Evolutionary conservation across 2,113 vertebrate genomes (phyloP).

Genomic region (Neolamprologus modestus): DNA sequence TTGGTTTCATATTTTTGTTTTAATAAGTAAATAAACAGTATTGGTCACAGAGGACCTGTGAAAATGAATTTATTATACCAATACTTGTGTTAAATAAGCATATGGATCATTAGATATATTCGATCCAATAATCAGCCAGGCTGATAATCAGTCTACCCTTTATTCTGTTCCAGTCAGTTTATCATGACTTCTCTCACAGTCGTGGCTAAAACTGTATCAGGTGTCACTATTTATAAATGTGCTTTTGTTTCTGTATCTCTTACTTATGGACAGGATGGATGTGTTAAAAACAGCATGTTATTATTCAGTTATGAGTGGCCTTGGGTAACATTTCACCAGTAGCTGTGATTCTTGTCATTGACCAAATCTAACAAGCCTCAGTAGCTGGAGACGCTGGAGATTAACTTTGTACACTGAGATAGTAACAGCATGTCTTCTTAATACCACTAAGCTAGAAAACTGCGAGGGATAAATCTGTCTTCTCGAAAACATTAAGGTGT

Average conservation of each 20-base stretch:
- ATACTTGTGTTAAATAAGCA: not conserved
- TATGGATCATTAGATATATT: not conserved
- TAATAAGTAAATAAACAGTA: not conserved
- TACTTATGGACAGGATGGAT: not conserved
- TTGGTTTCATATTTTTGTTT: not conserved
- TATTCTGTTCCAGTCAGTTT: not conserved
- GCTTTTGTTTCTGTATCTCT: not conserved
- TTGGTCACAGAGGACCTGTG: not conserved
- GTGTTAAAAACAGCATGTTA: not conserved
- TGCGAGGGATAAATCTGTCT: not conserved
- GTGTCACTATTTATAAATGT: not conserved
- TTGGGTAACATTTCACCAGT: not conserved
- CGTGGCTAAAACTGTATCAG: not conserved
- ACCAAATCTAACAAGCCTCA: not conserved
- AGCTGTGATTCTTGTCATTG: not conserved
- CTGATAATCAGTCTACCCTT: not conserved
- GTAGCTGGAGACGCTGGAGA: fast-evolving
- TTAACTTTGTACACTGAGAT: not conserved
- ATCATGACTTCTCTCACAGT: not conserved
- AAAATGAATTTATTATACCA: not conserved
- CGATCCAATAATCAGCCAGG: not conserved
- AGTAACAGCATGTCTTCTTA: not conserved
- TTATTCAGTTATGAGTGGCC: not conserved
- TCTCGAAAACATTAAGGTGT: not conserved
- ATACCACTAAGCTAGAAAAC: not conserved